These are phyloP conservation scores for Crocidura indochinensis DNA, from an alignment of 2,797 vertebrate species.

Conservation along the genomic window DNA sequence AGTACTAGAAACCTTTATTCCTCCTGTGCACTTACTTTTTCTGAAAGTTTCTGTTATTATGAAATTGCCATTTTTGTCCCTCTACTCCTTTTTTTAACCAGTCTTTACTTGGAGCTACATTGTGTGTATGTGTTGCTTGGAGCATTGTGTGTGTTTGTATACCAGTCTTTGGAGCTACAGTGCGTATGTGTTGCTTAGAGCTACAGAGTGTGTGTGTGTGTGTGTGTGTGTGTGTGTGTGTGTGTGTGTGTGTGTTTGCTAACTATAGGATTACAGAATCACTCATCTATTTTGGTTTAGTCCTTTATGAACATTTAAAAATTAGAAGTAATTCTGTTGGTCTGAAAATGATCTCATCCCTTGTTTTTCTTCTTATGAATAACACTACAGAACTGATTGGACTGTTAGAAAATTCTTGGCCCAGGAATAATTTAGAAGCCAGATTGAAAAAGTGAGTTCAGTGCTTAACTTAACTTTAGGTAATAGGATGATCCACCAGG, in stretches of 20 bases:
- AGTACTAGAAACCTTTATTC: conserved; percentile 17
- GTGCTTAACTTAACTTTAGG: conserved; percentile 64
- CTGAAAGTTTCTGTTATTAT: conserved; percentile 18
- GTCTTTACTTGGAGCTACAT: not conserved
- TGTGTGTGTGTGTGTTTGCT: no score
- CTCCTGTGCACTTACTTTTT: conserved; percentile 31
- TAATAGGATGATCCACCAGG: not conserved
- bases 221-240: no score
- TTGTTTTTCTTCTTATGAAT: conserved; percentile 33
- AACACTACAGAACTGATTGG: not conserved
- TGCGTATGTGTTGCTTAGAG: no score
- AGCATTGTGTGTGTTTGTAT: no score
- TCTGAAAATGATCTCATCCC: conserved; percentile 19
- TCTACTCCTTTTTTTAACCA: not conserved
- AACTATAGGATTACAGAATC: no score
- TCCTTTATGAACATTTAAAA: conserved; percentile 19
- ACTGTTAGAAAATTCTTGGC: conserved; percentile 13
- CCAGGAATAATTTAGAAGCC: not conserved
- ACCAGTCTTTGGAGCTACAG: not conserved
- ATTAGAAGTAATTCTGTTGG: conserved; percentile 17
- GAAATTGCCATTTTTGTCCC: not conserved
- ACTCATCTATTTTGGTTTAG: not conserved
- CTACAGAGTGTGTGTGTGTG: no score
- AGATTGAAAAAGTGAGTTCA: conserved; percentile 34
- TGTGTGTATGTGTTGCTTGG: no score